Percentiles rank a stretch among this genome's conserved stretches.
Evolutionary conservation across 2,888 invertebrate species (phyloP).

Genomic region (Torymus texanus): DNA sequence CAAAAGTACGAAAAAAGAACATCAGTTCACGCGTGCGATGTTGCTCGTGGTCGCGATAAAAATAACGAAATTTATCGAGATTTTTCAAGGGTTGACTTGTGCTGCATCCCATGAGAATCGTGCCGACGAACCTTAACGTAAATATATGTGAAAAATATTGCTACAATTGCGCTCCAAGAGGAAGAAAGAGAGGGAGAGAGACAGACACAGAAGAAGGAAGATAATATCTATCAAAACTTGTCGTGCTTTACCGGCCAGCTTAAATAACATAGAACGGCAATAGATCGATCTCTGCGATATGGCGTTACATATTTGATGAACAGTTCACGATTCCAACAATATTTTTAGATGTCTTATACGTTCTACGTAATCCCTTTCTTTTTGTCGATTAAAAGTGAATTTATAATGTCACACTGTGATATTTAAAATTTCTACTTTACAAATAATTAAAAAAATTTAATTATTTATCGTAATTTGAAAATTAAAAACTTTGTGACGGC

Average conservation of each 20-base stretch:
- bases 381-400: background rate
- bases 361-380: background rate
- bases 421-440: no score
- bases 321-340: slow-evolving; percentile 32
- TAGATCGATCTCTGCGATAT: slow-evolving; percentile 54
- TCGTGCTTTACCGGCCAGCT: slow-evolving; percentile 47
- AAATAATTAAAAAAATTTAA: no score
- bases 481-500: no score
- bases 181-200: background rate
- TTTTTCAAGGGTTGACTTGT: slow-evolving; percentile 48
- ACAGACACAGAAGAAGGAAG: background rate
- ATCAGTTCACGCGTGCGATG: slow-evolving; percentile 40
- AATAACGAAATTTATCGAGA: slow-evolving; percentile 56
- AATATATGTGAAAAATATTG: slow-evolving; percentile 43
- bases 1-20: slow-evolving; percentile 12
- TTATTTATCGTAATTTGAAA: no score
- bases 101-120: background rate
- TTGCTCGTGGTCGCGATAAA: slow-evolving; percentile 49
- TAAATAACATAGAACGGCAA: slow-evolving; percentile 50
- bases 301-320: slow-evolving; percentile 51
- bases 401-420: no score
- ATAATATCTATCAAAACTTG: slow-evolving; percentile 55
- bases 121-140: slow-evolving; percentile 12
- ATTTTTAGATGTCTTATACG: slow-evolving; percentile 3
- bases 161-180: slow-evolving; percentile 48